A percentile compares a stretch with the other conserved stretches of the same genome.
Conservation (phyloP, 2,888 invertebrate genomes). For the Ganaspis brasiliensis region DNA sequence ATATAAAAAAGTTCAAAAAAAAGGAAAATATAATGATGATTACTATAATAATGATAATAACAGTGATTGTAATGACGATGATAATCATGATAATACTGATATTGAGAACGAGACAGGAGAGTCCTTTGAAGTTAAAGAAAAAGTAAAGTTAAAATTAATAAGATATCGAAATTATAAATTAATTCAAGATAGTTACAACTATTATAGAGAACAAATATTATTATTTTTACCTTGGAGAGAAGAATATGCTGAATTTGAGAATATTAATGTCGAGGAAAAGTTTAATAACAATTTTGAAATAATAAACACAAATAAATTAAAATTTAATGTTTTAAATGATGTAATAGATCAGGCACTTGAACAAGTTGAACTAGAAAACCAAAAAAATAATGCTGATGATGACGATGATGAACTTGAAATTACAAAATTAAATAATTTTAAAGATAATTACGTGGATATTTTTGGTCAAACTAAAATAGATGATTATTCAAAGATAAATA, state of each 20-base stretch:
- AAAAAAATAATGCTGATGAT: conserved; percentile 45
- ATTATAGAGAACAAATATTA: neutral
- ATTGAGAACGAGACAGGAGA: neutral
- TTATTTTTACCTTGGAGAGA: neutral
- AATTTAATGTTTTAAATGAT: neutral
- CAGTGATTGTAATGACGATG: neutral
- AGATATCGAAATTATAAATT: neutral
- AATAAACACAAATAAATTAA: neutral
- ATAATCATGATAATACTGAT: neutral
- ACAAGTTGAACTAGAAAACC: too few relatives aligned
- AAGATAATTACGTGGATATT: conserved; percentile 24
- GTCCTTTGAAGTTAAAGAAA: neutral
- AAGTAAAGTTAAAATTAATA: neutral
- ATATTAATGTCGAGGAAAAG: neutral
- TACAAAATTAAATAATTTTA: conserved; percentile 36
- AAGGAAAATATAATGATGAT: conserved; percentile 22
- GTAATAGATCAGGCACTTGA: neutral
- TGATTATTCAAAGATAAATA: neutral
- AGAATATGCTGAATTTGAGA: neutral
- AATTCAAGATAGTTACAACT: neutral
- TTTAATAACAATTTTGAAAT: neutral
- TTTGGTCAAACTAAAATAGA: neutral
- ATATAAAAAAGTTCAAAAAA: conserved; percentile 17
- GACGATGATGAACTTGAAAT: conserved; percentile 48
- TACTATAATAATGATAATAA: neutral